phyloP scores from a whole-genome alignment of 2,888 invertebrate genomes.

The Saturnia japonica region DNA sequence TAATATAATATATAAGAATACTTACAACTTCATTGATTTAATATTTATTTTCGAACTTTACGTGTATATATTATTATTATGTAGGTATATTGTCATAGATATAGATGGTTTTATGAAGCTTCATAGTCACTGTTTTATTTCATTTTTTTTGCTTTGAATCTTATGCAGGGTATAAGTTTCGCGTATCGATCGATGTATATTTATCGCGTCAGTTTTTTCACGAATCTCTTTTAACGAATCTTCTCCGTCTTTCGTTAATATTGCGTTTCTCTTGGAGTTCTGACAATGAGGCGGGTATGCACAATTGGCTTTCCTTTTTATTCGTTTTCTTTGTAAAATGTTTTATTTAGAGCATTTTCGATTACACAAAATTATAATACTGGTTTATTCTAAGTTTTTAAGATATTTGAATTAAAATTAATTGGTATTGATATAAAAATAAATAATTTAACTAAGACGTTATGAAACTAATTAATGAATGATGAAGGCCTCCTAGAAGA shows the following conservation, averaged over 20 bases:
- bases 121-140: neutral
- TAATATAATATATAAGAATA: conserved; percentile 49
- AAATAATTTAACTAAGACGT: neutral
- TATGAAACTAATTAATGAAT: neutral
- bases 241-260: neutral
- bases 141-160: neutral
- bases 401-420: neutral
- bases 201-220: neutral
- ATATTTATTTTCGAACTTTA: neutral
- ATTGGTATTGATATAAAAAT: neutral
- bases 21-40: neutral
- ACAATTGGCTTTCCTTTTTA: neutral
- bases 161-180: neutral
- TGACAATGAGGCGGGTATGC: neutral
- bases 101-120: neutral
- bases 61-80: too few species aligned
- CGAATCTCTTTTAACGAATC: neutral
- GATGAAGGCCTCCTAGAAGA: neutral
- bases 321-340: neutral
- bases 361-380: neutral
- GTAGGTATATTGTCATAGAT: neutral
- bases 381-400: neutral
- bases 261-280: neutral
- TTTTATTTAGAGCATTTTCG: neutral
- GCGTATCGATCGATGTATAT: neutral